Base-by-base conservation (phyloP, 1,140 invertebrate species). In the Drosophila ambigua region DNA sequence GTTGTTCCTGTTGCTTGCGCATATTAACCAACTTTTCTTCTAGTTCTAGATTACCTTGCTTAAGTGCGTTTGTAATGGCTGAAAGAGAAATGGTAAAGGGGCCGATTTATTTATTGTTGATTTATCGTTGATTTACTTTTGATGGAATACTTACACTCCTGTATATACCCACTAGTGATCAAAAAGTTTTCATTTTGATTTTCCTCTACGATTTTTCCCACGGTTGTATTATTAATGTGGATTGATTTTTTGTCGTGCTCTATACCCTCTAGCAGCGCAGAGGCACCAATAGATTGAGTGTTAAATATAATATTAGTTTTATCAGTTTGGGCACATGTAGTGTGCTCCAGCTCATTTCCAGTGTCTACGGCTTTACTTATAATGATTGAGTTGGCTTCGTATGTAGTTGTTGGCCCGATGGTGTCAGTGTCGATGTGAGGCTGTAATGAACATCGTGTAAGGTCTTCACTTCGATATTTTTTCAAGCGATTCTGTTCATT, bases 1-100 rank as follows among this genome's bases (percentile, higher is more conserved):
- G 95, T 63, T 95, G 95, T 80, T 97, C 96, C 77, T 97, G 96
- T 82, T 98, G 97, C 31, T 96, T 94, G 91, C 98, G 97, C 68
- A 98, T 93, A 73, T 97, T 96, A 4, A 98, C 92, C 20, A 98
- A 91, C 90, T 98, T 98, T 73, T 98, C 97, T 91, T 98, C 97
- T 50, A 98, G 97, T 92, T 98, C 97, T 2, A 98, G 92, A 91
- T 98, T 97, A 83, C 97, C 96, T 91, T 96, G 95, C 90, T 96
- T 96, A 41, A 97, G 91, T 6, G 96, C 96, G 91, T 95, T 96
- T 92, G 96, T 96, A 60, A 97, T 96, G 2, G 96, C 96, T 97
- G 90, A 28, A 31, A 46, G n/a, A 23, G 46, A 59, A 49, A 44
- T n/a, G 2, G 8, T 16, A 9, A 4, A 39, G 3, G 2, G 20